phyloP scores from a whole-genome alignment of 1,140 invertebrate genomes.

The Monomorium pharaonis region DNA sequence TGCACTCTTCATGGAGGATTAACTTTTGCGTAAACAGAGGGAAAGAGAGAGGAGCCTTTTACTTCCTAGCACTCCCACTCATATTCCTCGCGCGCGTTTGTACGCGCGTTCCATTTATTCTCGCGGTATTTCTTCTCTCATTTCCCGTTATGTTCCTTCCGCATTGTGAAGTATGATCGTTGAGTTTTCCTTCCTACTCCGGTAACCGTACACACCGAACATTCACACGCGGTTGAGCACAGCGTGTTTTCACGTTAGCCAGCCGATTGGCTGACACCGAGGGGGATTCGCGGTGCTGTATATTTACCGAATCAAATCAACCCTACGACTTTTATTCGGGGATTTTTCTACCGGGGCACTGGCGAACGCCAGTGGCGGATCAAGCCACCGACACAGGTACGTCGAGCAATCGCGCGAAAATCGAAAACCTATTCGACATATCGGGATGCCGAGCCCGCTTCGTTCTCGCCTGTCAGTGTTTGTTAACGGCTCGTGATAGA shows the following conservation, averaged over 20 bases:
- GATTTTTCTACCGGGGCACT: slow-evolving; percentile 36
- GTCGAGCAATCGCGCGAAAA: slow-evolving; percentile 64
- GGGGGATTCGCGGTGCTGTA: slow-evolving; percentile 23
- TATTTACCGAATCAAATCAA: slow-evolving; percentile 59
- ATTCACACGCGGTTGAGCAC: slow-evolving; percentile 28
- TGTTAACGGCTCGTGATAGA: slow-evolving; percentile 48
- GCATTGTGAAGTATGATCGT: slow-evolving; percentile 25
- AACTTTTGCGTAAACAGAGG: slow-evolving; percentile 23
- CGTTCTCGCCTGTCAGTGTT: slow-evolving; percentile 39
- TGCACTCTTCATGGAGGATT: not conserved
- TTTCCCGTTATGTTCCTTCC: slow-evolving; percentile 44
- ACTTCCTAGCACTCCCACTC: not conserved
- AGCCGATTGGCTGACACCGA: not conserved
- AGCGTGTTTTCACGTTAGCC: slow-evolving; percentile 24
- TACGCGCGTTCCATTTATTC: slow-evolving; percentile 29
- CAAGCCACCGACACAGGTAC: slow-evolving; percentile 18
- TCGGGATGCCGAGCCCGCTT: slow-evolving; percentile 37
- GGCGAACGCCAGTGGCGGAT: slow-evolving; percentile 19
- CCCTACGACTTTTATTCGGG: slow-evolving; percentile 64
- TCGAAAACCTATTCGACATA: slow-evolving; percentile 71
- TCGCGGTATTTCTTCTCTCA: slow-evolving; percentile 28
- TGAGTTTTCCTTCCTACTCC: slow-evolving; percentile 4
- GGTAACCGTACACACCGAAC: not conserved
- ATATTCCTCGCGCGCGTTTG: slow-evolving; percentile 8
- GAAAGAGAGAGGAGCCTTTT: slow-evolving; percentile 1